Conservation (phyloP, 2,113 vertebrate species). For the Esox niger region DNA sequence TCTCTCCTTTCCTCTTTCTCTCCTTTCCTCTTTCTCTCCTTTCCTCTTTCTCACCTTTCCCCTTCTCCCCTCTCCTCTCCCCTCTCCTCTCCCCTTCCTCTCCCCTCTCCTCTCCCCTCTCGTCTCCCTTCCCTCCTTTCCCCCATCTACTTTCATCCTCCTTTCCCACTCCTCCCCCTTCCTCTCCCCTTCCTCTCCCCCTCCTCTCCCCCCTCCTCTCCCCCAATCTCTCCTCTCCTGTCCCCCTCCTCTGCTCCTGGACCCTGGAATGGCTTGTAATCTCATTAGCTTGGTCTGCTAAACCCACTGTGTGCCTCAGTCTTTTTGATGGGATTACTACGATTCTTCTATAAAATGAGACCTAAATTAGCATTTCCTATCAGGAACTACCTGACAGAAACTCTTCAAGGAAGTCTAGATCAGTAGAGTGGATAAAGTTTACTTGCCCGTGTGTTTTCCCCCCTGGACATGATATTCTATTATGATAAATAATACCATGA, state of each 20-base stretch:
- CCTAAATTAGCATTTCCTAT: no score
- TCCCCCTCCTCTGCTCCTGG: background rate
- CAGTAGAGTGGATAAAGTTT: no score
- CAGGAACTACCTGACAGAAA: no score
- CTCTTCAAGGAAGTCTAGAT: no score
- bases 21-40: background rate
- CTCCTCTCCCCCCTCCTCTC: background rate
- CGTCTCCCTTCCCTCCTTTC: background rate
- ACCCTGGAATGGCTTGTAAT: no score
- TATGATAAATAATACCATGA: no score
- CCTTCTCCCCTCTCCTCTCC: background rate
- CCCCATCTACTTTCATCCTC: background rate
- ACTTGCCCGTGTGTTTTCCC: no score
- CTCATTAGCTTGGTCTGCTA: no score
- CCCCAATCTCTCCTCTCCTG: background rate
- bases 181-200: background rate
- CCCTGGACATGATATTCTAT: no score
- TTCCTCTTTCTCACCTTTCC: background rate
- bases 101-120: background rate
- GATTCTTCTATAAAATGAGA: no score
- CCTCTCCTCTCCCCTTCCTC: background rate
- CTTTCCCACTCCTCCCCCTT: background rate
- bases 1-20: background rate
- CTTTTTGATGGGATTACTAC: background rate
- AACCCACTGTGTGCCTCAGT: no score